Evolutionary conservation across 2,888 invertebrate genomes (phyloP).

Genomic region (Eupithecia subumbrata): DNA sequence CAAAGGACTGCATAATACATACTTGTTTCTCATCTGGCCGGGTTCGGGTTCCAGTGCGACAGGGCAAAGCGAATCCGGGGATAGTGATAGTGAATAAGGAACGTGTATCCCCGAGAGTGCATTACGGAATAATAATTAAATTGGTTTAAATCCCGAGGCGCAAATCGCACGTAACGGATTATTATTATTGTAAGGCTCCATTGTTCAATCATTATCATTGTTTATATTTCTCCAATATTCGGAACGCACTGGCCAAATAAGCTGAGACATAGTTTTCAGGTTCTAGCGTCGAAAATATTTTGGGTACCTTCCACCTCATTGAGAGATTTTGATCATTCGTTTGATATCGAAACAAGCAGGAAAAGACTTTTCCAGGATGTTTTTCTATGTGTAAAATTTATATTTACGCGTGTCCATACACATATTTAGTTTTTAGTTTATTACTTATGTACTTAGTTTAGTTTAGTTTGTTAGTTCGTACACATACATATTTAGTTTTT

Average conservation of each 20-base stretch:
- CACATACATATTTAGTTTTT: no score
- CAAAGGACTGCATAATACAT: background rate
- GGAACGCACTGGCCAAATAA: background rate
- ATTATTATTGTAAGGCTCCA: background rate
- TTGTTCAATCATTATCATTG: background rate
- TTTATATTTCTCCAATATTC: background rate
- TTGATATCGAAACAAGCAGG: background rate
- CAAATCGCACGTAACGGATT: background rate
- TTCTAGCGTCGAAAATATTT: background rate
- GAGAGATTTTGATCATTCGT: background rate
- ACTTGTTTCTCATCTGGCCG: background rate
- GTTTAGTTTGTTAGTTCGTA: no score
- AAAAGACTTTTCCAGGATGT: background rate
- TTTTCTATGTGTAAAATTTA: background rate
- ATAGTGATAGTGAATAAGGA: background rate
- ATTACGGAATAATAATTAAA: slow-evolving; percentile 22
- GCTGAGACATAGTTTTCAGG: background rate
- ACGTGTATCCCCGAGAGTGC: slow-evolving; percentile 13
- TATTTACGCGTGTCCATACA: background rate
- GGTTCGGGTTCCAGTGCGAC: background rate
- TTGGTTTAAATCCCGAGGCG: background rate
- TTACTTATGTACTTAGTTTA: no score
- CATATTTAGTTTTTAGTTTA: no score
- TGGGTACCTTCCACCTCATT: background rate
- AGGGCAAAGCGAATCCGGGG: background rate